phyloP scores from a whole-genome alignment of 2,113 vertebrate genomes.

The Circaetus cinerascens region DNA sequence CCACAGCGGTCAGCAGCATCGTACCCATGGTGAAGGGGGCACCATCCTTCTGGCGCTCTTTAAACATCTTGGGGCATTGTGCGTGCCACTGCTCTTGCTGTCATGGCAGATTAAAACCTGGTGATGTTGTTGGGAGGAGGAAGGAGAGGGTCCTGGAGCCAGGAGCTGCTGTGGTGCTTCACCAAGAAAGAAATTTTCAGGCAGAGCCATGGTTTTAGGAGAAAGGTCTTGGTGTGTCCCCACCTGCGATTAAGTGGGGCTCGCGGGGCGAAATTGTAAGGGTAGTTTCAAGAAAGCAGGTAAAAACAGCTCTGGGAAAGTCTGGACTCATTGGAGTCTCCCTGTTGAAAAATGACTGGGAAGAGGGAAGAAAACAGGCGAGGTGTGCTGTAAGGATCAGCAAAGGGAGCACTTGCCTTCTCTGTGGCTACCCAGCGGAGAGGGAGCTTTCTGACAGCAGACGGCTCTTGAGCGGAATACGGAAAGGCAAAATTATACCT shows the following conservation, averaged over 20 bases:
- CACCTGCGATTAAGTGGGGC: rapidly evolving
- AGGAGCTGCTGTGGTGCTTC: neutral
- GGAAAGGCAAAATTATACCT: neutral
- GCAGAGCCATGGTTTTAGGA: neutral
- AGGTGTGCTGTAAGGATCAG: neutral
- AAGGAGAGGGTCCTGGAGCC: neutral
- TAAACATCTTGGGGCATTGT: rapidly evolving
- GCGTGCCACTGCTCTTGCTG: rapidly evolving
- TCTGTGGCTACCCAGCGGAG: neutral
- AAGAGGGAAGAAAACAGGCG: neutral
- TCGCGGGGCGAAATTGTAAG: rapidly evolving
- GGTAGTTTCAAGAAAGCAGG: neutral
- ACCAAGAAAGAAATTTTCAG: rapidly evolving
- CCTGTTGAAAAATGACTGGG: neutral
- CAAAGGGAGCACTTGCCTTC: neutral
- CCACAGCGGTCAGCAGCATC: neutral
- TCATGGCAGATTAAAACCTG: rapidly evolving
- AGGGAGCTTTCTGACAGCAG: neutral
- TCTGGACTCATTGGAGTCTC: neutral
- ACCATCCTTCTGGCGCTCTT: neutral
- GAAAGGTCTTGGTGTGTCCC: neutral
- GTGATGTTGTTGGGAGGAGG: neutral
- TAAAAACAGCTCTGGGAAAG: neutral
- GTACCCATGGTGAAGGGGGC: rapidly evolving
- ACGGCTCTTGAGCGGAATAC: neutral